A percentile compares a stretch with the other conserved stretches of the same genome.
phyloP scores from a whole-genome alignment of 2,113 vertebrate species.

The Axis porcinus region DNA sequence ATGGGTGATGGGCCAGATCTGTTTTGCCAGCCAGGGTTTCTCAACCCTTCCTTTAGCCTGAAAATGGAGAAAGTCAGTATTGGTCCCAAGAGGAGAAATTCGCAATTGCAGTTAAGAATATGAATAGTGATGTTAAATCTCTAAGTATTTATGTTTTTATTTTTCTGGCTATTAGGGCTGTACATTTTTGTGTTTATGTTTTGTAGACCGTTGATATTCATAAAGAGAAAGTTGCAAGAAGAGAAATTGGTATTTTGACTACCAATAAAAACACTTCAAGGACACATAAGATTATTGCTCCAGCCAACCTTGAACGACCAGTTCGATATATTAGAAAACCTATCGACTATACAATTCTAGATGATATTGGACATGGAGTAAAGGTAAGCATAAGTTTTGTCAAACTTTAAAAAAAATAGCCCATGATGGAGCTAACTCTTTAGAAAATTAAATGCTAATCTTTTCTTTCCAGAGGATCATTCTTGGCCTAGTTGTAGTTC shows the following conservation, averaged over 20 bases:
- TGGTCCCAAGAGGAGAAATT: constrained; percentile 27
- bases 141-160: not conserved
- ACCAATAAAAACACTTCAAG: constrained; percentile 99
- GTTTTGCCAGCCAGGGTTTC: not conserved
- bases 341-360: constrained; percentile 97
- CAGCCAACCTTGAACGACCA: constrained; percentile 96
- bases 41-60: not conserved
- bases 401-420: constrained; percentile 63
- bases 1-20: not conserved
- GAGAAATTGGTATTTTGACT: constrained; percentile 99
- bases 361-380: constrained; percentile 98
- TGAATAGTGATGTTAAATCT: constrained; percentile 22
- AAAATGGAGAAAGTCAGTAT: constrained; percentile 8
- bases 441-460: constrained; percentile 12
- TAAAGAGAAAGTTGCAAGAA: constrained; percentile 99
- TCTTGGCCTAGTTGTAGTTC: not conserved
- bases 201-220: constrained; percentile 99
- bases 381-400: constrained; percentile 87
- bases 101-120: not conserved
- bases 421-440: not conserved
- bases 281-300: constrained; percentile 99
- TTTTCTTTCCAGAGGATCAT: not conserved
- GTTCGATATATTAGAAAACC: constrained; percentile 99
- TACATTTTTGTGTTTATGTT: constrained; percentile 72
- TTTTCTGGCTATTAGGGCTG: constrained; percentile 23